These are phyloP conservation scores for Papilio helenus DNA, from an alignment of 1,140 invertebrate species.

Conservation along the genomic window DNA sequence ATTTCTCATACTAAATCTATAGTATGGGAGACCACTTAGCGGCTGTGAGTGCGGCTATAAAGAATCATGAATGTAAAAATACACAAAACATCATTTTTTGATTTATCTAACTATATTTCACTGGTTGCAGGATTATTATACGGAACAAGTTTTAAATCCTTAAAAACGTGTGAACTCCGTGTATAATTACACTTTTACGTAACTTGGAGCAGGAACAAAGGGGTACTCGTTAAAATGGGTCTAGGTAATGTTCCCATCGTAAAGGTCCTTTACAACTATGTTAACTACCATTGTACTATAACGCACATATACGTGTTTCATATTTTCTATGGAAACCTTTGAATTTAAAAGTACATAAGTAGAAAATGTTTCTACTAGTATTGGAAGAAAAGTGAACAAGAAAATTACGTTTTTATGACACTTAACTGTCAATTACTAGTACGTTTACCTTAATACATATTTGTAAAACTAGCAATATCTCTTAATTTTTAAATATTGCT, in stretches of 20 bases:
- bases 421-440: no score
- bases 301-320: background rate
- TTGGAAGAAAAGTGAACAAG: no score
- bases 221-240: constrained; percentile 18
- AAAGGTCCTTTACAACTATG: constrained; percentile 18
- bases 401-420: no score
- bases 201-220: constrained; percentile 1
- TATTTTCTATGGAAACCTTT: background rate
- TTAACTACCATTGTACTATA: background rate
- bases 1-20: background rate
- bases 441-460: no score
- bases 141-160: background rate
- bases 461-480: background rate
- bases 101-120: background rate
- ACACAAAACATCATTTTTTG: no score
- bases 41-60: background rate
- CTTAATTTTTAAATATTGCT: background rate
- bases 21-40: background rate
- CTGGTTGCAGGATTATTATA: background rate
- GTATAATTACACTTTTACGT: constrained; percentile 22
- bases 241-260: background rate
- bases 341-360: background rate
- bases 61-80: no score
- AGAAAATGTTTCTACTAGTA: background rate
- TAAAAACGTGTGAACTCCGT: background rate